Evolutionary conservation across 2,797 vertebrate species (phyloP).

Genomic region (Sorex maritimensis): DNA sequence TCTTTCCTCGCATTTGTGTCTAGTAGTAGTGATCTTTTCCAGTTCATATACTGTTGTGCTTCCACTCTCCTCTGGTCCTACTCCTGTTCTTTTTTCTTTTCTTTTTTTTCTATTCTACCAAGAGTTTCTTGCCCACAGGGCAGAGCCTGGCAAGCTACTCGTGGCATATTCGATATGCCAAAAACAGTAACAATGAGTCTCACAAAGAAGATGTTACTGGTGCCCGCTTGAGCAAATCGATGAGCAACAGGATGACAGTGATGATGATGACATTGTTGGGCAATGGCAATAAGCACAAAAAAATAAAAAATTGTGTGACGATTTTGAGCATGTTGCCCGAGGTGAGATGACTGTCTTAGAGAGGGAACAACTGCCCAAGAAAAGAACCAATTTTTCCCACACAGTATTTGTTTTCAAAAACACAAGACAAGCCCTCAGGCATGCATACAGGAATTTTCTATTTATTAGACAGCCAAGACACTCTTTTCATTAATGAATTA

Average conservation of each 20-base stretch:
- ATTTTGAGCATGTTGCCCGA: conserved; percentile 33
- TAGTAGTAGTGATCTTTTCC: background rate
- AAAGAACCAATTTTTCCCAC: background rate
- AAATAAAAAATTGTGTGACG: background rate
- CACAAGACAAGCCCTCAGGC: background rate
- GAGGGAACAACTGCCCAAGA: background rate
- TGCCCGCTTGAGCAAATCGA: too few species aligned
- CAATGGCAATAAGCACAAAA: too few species aligned
- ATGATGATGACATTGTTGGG: too few species aligned
- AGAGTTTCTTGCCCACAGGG: too few species aligned
- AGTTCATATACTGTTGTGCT: background rate
- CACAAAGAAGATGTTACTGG: too few species aligned
- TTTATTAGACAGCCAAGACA: background rate
- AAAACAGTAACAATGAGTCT: too few species aligned
- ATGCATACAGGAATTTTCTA: background rate
- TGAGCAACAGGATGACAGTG: too few species aligned
- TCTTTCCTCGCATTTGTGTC: background rate
- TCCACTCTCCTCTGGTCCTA: background rate
- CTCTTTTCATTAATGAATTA: conserved; percentile 64
- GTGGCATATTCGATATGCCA: too few species aligned
- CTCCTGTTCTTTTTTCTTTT: too few species aligned
- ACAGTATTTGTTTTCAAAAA: background rate
- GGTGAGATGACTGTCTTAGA: too few species aligned
- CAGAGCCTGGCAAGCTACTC: too few species aligned
- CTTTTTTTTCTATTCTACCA: too few species aligned